Evolutionary conservation across 1,140 invertebrate species (phyloP).

Genomic region (Meloidogyne chitwoodi): DNA sequence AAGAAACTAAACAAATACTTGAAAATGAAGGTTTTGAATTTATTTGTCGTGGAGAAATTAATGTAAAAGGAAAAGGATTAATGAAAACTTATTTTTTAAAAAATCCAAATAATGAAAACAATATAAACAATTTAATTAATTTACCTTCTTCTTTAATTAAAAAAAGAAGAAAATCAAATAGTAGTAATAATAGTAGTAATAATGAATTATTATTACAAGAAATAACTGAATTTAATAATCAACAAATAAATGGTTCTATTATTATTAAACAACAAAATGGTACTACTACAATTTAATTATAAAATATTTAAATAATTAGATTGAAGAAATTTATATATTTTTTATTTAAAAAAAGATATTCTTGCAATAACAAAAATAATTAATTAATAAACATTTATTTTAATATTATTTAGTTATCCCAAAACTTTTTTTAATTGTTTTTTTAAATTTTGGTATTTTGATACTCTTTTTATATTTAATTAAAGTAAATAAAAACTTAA

Average conservation of each 20-base stretch:
- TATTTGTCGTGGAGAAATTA: conserved; percentile 56
- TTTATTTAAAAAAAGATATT: no score
- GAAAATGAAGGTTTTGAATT: conserved; percentile 56
- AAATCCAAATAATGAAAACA: neutral
- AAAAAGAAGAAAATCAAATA: neutral
- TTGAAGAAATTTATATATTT: no score
- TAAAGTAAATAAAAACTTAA: no score
- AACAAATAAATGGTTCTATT: neutral
- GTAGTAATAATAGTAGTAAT: no score
- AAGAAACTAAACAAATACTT: conserved; percentile 55
- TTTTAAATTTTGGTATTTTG: no score
- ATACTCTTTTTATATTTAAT: no score
- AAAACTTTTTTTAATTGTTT: no score
- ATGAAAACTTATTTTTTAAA: conserved; percentile 36
- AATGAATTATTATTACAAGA: neutral
- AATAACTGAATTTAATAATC: neutral
- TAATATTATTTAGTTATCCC: no score
- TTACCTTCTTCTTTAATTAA: neutral
- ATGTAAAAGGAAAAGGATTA: conserved; percentile 56
- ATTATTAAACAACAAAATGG: neutral
- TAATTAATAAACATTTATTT: no score
- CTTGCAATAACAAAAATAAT: no score
- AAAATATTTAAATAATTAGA: no score
- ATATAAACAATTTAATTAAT: neutral
- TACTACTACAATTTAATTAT: no score